These are phyloP conservation scores for Ptychadena robeensis DNA, from an alignment of 2,797 vertebrate genomes.

Conservation along the genomic window DNA sequence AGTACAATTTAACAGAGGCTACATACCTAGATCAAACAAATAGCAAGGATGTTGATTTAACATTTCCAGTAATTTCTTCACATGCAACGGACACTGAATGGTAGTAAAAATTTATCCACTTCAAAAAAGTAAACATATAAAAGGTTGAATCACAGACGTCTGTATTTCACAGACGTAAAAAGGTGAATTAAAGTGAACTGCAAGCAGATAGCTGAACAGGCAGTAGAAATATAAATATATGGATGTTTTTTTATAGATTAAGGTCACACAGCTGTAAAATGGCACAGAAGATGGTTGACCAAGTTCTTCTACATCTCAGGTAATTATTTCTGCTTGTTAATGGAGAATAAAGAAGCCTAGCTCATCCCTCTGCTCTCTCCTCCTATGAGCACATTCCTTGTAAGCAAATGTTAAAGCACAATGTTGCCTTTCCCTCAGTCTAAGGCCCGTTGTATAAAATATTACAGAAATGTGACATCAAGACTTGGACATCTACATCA, in stretches of 20 bases:
- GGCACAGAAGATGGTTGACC: no score
- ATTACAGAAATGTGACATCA: background rate
- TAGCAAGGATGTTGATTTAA: conserved; percentile 58
- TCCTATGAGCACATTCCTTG: no score
- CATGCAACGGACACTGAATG: conserved; percentile 46
- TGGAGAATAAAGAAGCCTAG: no score
- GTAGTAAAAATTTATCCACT: conserved; percentile 53
- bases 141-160: conserved; percentile 48
- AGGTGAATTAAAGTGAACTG: background rate
- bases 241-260: no score
- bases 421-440: no score
- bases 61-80: conserved; percentile 56
- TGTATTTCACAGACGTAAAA: conserved; percentile 17
- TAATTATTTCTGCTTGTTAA: no score
- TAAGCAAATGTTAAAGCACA: no score
- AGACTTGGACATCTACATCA: background rate
- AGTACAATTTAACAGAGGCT: conserved; percentile 51
- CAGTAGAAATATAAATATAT: no score
- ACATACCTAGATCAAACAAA: conserved; percentile 52
- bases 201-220: no score
- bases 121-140: conserved; percentile 48
- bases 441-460: background rate
- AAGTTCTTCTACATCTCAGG: no score
- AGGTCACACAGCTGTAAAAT: no score
- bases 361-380: no score